Evolutionary conservation across 2,797 vertebrate genomes (phyloP).

Genomic region (Phoeniculus purpureus): DNA sequence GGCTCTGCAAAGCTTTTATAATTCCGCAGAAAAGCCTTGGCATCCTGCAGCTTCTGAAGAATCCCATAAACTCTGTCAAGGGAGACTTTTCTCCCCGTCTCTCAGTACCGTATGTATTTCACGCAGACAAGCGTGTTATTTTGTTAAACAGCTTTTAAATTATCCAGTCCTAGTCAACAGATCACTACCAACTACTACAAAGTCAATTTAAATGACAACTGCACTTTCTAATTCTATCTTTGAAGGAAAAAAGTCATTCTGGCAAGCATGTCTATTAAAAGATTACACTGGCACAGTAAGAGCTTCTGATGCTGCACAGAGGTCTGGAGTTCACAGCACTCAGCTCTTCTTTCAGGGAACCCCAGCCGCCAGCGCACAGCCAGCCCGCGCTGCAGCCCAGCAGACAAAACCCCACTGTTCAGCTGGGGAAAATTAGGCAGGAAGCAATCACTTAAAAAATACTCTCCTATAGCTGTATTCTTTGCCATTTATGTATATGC

Average conservation of each 20-base stretch:
- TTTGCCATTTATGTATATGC: not conserved
- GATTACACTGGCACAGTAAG: constrained; percentile 47
- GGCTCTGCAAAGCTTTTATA: constrained; percentile 21
- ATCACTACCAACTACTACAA: constrained; percentile 37
- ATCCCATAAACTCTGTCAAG: not conserved
- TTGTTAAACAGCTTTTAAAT: constrained; percentile 68
- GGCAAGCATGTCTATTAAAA: constrained; percentile 64
- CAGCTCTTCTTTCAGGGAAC: constrained; percentile 39
- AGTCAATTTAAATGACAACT: constrained; percentile 63
- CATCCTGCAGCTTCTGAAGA: constrained; percentile 48
- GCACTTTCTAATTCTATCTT: constrained; percentile 45
- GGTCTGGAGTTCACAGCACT: constrained; percentile 51
- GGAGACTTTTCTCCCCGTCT: not conserved
- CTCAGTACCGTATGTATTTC: constrained; percentile 4
- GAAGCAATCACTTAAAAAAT: constrained; percentile 1
- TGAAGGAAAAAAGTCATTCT: constrained; percentile 41
- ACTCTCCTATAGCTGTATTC: not conserved
- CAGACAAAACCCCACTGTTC: constrained; percentile 48
- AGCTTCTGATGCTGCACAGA: constrained; percentile 32
- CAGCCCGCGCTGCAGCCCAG: not conserved
- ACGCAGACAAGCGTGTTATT: constrained; percentile 41
- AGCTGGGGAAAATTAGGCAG: not conserved
- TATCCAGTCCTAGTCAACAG: constrained; percentile 55
- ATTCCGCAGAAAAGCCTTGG: constrained; percentile 35
- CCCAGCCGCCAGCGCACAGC: not conserved